Conservation (phyloP, 2,113 vertebrate genomes). For the Ailuropoda melanoleuca region DNA sequence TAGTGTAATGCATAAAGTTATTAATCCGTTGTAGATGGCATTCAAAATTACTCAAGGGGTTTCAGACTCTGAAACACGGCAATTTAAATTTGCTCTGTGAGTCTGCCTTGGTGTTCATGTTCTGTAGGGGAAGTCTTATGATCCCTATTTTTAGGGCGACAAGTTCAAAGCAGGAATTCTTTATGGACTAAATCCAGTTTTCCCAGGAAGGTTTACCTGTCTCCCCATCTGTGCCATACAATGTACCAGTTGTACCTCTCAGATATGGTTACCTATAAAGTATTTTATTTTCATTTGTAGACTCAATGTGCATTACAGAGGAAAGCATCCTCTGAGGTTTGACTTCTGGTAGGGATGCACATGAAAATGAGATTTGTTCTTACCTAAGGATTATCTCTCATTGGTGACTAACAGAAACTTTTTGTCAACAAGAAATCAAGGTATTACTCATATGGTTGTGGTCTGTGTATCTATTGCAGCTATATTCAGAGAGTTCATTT, state of each 20-base stretch:
- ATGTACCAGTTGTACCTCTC: not conserved
- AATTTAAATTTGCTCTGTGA: conserved; percentile 21
- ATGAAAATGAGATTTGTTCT: conserved; percentile 39
- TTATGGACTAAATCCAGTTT: not conserved
- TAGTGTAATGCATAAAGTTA: not conserved
- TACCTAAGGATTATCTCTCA: conserved; percentile 29
- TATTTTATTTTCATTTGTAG: conserved; percentile 37
- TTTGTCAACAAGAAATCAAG: conserved; percentile 48
- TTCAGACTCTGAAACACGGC: not conserved
- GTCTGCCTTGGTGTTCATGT: not conserved
- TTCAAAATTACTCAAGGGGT: conserved; percentile 27
- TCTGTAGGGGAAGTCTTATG: not conserved
- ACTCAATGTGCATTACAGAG: not conserved
- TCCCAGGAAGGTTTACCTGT: not conserved
- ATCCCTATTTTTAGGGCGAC: conserved; percentile 31
- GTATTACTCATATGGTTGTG: conserved; percentile 19
- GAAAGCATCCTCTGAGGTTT: not conserved
- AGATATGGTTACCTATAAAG: not conserved
- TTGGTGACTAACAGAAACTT: not conserved
- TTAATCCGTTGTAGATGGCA: not conserved
- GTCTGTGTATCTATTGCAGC: not conserved
- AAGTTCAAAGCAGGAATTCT: conserved; percentile 36
- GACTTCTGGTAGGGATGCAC: not conserved
- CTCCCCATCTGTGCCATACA: not conserved
- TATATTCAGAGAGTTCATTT: not conserved